Conservation (phyloP, 2,888 invertebrate genomes). For the Acrobasis consociella region DNA sequence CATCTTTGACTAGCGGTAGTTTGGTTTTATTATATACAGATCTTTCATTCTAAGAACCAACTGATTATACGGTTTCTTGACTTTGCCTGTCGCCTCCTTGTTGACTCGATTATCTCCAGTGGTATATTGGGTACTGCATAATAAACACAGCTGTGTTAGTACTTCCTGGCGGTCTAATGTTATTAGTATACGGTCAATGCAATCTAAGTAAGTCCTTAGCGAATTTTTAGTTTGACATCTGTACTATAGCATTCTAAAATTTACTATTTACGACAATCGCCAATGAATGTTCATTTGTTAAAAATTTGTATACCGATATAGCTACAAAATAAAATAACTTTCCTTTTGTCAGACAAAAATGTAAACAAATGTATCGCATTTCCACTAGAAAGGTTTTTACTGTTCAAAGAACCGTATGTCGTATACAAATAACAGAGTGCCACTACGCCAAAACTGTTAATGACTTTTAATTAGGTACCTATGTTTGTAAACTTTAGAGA, state of each 20-base stretch:
- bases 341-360: not conserved
- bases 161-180: slow-evolving; percentile 33
- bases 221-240: not conserved
- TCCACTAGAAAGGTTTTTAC: too few relatives aligned
- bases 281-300: not conserved
- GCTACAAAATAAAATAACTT: not conserved
- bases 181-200: slow-evolving; percentile 33
- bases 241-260: not conserved
- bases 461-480: too few relatives aligned
- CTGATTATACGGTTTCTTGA: slow-evolving; percentile 83
- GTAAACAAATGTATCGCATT: not conserved
- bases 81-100: slow-evolving; percentile 80
- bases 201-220: slow-evolving; percentile 28
- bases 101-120: slow-evolving; percentile 82
- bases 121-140: slow-evolving; percentile 83
- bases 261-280: not conserved
- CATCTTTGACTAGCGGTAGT: slow-evolving; percentile 69
- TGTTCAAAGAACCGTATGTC: not conserved
- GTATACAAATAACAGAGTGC: not conserved
- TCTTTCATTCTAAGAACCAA: slow-evolving; percentile 81
- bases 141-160: slow-evolving; percentile 80
- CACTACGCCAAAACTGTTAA: not conserved
- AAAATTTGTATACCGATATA: not conserved
- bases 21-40: slow-evolving; percentile 61
- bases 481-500: too few relatives aligned